Base-by-base conservation (phyloP, 2,888 invertebrate genomes). In the Drosophila recens region DNA sequence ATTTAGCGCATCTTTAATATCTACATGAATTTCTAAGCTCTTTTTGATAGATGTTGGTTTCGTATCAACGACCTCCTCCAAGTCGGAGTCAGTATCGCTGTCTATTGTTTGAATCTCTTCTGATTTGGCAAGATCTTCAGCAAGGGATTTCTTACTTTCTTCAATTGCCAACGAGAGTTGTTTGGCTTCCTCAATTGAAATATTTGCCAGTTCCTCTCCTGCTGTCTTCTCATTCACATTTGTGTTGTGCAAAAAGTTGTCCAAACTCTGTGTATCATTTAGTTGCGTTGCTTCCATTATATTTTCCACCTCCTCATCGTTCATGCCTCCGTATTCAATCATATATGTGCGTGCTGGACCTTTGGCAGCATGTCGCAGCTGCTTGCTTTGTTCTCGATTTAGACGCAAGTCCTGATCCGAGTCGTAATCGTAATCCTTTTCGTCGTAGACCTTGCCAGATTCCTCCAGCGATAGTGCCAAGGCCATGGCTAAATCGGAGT, bases 241-340 rank as follows among this genome's bases (percentile, higher is more conserved):
- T 11, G 59, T 57, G 9, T 48, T 45, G 2, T 67, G 53, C 10
- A 83, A 48, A 0, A 72, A 40, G 0, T 33, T 30, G n/a, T 83
- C 81, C 11, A 87, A 17, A 6, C 48, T 54, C 10, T 80, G 75
- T 1, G 87, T 87, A 64, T 87, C 76, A 66, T 85, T 83, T 0
- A 80, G 49, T 67, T 91, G 90, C 4, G 91, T 90, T 30, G 80
- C 53, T 36, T 92, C 88, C 73, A 95, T 93, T 63, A 96, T 94
- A 80, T 94, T 93, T 36, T 94, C 92, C 70, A 97, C 95, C 89
- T 96, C 95, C 72, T 94, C 94, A 75, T 95, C 94, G 52, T 96
- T 95, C 82, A 97, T 94, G 70, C 95, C 96, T 82, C 95, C 96
- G 82, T 96, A 95, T 91, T 97, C 96, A 90, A 95, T 93, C 94